Base-by-base conservation (phyloP, 2,888 invertebrate species). In the Cheilosia impressa region DNA sequence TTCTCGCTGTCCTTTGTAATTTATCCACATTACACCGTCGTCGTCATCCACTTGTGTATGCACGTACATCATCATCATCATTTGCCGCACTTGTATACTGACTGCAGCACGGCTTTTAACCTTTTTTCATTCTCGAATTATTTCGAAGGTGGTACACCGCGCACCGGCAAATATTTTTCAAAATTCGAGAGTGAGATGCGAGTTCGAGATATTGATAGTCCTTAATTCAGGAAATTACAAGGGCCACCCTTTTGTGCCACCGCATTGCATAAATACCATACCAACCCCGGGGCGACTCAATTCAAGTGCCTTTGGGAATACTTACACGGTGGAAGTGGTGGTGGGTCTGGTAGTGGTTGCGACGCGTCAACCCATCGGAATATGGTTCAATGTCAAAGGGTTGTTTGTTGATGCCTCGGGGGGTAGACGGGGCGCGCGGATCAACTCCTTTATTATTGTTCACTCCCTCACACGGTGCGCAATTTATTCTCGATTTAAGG, bases 371-470 rank as follows among this genome's bases (percentile, higher is more conserved):
- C 55, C 66, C 68, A 45, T 55, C 60, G 43, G 50, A 77, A 85
- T 81, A 81, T 85, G 81, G 76, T 85, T 85, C 85, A 77, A 85
- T 85, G 81, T 77, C 85, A 85, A 81, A 81, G 85, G 85, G 85
- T 72, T 85, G 76, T 58, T 73, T 72, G 52, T 68, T 58, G 41
- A 53, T 73, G 34, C 47, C 24, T 50, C 22, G 57, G 62, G 55
- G 57, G 41, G 53, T 45, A 24, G 24, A 24, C 19, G 27, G 62
- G 41, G 38, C 4, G 43, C 43, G 38, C 9, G 43, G 50, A 34
- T 43, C 58, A 75, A 84, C 84, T 71, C 60, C 72, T 78, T 52
- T 57, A 15, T 13, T 15, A 34, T 17, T 38, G 15, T 41, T 55
- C 76, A 81, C 76, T 57, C 85, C 68, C 85, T 66, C 85, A 62